Conservation (phyloP, 1,140 invertebrate species). For the Yoshiicerus persimilis region DNA sequence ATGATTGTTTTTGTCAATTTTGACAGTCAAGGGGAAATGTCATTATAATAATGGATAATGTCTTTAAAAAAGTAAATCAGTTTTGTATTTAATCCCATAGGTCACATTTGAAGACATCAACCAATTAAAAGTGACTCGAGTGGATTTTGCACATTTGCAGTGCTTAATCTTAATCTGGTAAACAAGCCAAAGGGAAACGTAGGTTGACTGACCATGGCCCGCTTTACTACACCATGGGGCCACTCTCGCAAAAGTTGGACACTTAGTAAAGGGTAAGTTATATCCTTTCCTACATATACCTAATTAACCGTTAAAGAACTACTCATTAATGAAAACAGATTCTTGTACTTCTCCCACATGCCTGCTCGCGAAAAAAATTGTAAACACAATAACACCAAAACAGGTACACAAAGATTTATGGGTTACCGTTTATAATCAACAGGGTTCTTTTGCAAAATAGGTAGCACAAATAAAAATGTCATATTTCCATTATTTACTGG, state of each 20-base stretch:
- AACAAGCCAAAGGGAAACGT: background rate
- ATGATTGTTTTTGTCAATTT: too few relatives aligned
- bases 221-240: background rate
- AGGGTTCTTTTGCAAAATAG: too few relatives aligned
- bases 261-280: background rate
- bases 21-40: too few relatives aligned
- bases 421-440: too few relatives aligned
- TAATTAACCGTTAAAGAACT: background rate
- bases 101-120: background rate
- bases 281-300: background rate
- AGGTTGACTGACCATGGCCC: background rate
- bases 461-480: too few relatives aligned
- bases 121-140: background rate
- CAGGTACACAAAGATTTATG: too few relatives aligned
- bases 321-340: background rate
- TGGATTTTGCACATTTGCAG: background rate
- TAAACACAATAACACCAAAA: too few relatives aligned
- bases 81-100: background rate
- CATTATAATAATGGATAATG: too few relatives aligned
- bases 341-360: too few relatives aligned
- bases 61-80: background rate
- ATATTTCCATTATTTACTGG: too few relatives aligned
- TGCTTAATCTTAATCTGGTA: background rate
- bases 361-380: too few relatives aligned
- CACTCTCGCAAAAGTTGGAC: background rate